Evolutionary conservation across 30 jellyfish, hydroid and myxozoan species (phyloP).

Genomic region (Aurelia aurita complex sp. Pacific): DNA sequence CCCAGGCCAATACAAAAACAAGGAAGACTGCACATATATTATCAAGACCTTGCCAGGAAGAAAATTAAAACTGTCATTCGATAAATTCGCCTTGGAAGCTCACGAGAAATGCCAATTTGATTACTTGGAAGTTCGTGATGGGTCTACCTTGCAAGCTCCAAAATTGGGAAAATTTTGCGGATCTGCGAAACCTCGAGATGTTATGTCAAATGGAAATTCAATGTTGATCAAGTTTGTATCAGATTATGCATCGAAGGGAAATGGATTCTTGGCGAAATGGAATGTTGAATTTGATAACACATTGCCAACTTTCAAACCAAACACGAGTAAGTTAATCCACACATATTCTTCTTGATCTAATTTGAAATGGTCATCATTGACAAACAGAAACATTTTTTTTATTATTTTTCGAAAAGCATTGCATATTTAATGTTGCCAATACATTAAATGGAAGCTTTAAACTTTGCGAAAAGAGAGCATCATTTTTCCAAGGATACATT

Average conservation of each 20-base stretch:
- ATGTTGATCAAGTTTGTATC: conserved; percentile 37
- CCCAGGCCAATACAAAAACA: conserved; percentile 62
- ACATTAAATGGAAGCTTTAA: no score
- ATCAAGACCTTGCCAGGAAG: conserved; percentile 62
- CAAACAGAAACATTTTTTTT: no score
- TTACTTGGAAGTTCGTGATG: conserved; percentile 45
- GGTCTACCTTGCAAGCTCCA: conserved; percentile 3
- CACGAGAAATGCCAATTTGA: conserved; percentile 45
- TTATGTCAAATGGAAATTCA: conserved; percentile 38
- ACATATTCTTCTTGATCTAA: no score
- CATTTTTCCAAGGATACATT: no score
- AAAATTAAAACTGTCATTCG: conserved; percentile 47
- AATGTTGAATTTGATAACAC: conserved; percentile 36
- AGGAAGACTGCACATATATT: conserved; percentile 58
- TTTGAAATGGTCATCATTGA: no score
- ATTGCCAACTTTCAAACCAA: conserved; percentile 35
- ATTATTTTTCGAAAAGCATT: no score
- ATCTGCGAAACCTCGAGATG: conserved; percentile 8
- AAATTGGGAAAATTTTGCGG: conserved; percentile 61
- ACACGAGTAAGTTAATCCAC: not conserved
- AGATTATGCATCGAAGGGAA: conserved; percentile 15
- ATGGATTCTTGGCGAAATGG: conserved; percentile 65
- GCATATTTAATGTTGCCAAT: no score
- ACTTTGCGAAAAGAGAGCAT: no score
- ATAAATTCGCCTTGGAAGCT: conserved; percentile 58